phyloP scores from a whole-genome alignment of 1,140 invertebrate species.

The Globodera rostochiensis region DNA sequence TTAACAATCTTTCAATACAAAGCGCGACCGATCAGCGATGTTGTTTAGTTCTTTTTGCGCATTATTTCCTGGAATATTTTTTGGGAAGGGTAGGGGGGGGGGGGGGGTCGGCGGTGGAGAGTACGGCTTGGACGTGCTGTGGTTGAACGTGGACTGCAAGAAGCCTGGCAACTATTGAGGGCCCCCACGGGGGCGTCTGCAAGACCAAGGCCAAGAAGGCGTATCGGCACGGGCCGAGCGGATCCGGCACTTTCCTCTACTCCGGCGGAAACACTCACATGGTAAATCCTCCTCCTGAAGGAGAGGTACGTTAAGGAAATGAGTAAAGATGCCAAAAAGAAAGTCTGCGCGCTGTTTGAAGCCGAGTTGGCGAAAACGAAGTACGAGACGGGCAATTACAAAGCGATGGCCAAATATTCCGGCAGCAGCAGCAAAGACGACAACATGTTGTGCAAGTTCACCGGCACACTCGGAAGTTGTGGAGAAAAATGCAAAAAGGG shows the following conservation, averaged over 20 bases:
- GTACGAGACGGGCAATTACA: background rate
- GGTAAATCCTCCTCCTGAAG: background rate
- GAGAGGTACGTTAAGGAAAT: background rate
- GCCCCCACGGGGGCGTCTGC: background rate
- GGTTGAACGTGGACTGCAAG: background rate
- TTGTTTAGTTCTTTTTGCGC: too few relatives aligned
- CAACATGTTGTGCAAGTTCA: background rate
- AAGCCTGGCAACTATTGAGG: background rate
- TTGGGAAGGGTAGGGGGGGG: too few relatives aligned
- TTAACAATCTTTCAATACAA: too few relatives aligned
- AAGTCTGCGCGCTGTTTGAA: background rate
- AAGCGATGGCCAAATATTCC: background rate
- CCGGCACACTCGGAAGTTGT: background rate
- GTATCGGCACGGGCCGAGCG: background rate
- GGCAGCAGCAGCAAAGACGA: background rate
- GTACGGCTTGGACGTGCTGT: background rate
- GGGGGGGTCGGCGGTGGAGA: too few relatives aligned
- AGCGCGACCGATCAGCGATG: too few relatives aligned
- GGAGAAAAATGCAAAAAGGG: background rate
- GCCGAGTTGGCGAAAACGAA: background rate
- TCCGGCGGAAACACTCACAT: background rate
- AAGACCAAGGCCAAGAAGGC: background rate
- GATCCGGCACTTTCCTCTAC: background rate
- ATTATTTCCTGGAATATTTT: too few relatives aligned
- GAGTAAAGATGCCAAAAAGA: background rate